These are phyloP conservation scores for Pungitius pungitius DNA, from an alignment of 2,113 vertebrate genomes.

Conservation along the genomic window DNA sequence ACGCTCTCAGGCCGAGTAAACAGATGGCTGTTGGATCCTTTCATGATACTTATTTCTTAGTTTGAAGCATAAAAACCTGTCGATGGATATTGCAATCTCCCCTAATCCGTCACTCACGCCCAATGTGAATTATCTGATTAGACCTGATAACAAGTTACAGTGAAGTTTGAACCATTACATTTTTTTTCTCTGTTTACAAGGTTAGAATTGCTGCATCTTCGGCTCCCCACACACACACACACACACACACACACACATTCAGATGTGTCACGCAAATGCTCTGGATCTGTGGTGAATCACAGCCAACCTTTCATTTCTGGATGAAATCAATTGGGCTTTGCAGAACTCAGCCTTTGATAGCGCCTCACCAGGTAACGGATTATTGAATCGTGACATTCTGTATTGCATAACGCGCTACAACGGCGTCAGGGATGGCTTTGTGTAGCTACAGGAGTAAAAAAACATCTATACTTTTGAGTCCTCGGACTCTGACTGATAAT, in stretches of 20 bases:
- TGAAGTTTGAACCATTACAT: neutral
- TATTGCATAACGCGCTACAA: slow-evolving; percentile 18
- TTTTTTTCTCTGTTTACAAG: neutral
- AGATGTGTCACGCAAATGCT: slow-evolving; percentile 44
- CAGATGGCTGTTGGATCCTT: slow-evolving; percentile 11
- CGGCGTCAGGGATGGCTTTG: slow-evolving; percentile 26
- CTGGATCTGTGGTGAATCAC: slow-evolving; percentile 48
- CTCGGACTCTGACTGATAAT: neutral
- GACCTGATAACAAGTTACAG: neutral
- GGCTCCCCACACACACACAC: slow-evolving; percentile 37
- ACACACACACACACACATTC: slow-evolving; percentile 15
- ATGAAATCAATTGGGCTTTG: slow-evolving; percentile 73
- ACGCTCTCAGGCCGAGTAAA: neutral
- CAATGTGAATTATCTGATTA: neutral
- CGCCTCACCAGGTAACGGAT: slow-evolving; percentile 62
- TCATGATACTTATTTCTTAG: neutral
- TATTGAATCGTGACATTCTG: slow-evolving; percentile 64
- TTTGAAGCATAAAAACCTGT: slow-evolving; percentile 1
- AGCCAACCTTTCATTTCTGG: slow-evolving; percentile 67
- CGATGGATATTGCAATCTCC: slow-evolving; percentile 9
- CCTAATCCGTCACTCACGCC: neutral
- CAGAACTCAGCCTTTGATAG: slow-evolving; percentile 68
- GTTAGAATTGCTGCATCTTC: slow-evolving; percentile 12
- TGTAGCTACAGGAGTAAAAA: neutral
- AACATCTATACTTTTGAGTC: neutral